Evolutionary conservation across 1,140 invertebrate species (phyloP).

Genomic region (Tetramorium simillimum): DNA sequence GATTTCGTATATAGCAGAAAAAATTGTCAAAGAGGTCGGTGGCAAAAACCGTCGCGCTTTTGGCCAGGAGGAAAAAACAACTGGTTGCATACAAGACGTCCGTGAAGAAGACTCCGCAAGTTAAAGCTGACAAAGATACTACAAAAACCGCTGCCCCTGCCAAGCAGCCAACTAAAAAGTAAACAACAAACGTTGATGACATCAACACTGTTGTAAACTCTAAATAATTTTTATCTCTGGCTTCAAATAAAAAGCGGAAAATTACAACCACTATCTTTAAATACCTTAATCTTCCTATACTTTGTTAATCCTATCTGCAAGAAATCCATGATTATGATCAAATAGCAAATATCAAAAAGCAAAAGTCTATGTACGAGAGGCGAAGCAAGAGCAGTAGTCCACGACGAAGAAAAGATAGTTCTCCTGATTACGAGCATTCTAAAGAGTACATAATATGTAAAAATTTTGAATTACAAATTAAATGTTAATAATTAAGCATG

Average conservation of each 20-base stretch:
- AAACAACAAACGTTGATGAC: conserved; percentile 47
- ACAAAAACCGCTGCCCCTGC: conserved; percentile 62
- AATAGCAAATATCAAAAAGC: background rate
- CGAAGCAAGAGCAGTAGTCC: background rate
- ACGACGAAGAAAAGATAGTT: background rate
- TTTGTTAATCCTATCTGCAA: background rate
- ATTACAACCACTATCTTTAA: background rate
- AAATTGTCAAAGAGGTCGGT: conserved; percentile 84
- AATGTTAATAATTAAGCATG: background rate
- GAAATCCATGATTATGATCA: background rate
- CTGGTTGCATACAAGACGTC: conserved; percentile 86
- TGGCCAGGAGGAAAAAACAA: conserved; percentile 85
- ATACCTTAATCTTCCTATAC: background rate
- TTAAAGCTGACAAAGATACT: conserved; percentile 62
- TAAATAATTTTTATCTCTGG: conserved; percentile 65
- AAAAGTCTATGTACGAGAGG: background rate
- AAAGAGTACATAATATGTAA: conserved; percentile 14
- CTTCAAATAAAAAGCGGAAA: conserved; percentile 73
- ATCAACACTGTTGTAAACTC: conserved; percentile 60
- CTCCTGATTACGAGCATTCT: background rate
- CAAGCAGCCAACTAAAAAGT: conserved; percentile 71
- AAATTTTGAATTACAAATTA: background rate
- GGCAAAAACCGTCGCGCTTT: conserved; percentile 85
- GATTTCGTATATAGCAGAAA: conserved; percentile 82
- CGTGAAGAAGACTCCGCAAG: conserved; percentile 81